These are phyloP conservation scores for Brachionus angularis DNA, from an alignment of 1,140 invertebrate species.

Conservation along the genomic window DNA sequence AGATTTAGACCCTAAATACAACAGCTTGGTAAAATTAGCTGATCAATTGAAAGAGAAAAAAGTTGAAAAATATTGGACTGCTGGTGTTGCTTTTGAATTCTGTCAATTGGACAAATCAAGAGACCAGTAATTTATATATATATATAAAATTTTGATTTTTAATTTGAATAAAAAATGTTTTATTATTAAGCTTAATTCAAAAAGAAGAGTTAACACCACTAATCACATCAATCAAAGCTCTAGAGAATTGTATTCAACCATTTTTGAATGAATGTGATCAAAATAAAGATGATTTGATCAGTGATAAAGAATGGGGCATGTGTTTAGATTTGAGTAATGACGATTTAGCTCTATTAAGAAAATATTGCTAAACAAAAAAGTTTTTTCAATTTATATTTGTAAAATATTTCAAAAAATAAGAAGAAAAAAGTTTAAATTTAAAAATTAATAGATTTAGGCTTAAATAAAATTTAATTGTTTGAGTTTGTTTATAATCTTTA, in stretches of 20 bases:
- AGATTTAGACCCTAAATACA: slow-evolving; percentile 40
- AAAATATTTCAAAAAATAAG: too few relatives aligned
- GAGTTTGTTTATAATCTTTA: too few relatives aligned
- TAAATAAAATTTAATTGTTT: too few relatives aligned
- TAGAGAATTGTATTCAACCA: slow-evolving; percentile 44
- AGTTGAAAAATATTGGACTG: slow-evolving; percentile 40
- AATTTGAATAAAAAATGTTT: background rate
- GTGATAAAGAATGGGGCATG: slow-evolving; percentile 30
- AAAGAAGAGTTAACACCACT: slow-evolving; percentile 38
- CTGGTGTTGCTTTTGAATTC: slow-evolving; percentile 42
- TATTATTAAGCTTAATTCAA: slow-evolving; percentile 3
- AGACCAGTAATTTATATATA: slow-evolving; percentile 21
- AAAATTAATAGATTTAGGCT: too few relatives aligned
- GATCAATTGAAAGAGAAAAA: slow-evolving; percentile 33
- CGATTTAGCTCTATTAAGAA: slow-evolving; percentile 15
- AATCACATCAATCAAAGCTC: slow-evolving; percentile 25
- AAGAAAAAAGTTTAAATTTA: too few relatives aligned
- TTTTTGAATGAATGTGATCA: slow-evolving; percentile 40
- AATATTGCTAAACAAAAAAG: slow-evolving; percentile 16
- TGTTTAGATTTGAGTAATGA: slow-evolving; percentile 37
- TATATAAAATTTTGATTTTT: background rate
- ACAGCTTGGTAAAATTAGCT: slow-evolving; percentile 26
- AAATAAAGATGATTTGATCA: slow-evolving; percentile 34
- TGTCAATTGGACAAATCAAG: slow-evolving; percentile 32
- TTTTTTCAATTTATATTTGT: too few relatives aligned